These are phyloP conservation scores for Glomeris marginata DNA, from an alignment of 2,888 invertebrate genomes.

Conservation along the genomic window DNA sequence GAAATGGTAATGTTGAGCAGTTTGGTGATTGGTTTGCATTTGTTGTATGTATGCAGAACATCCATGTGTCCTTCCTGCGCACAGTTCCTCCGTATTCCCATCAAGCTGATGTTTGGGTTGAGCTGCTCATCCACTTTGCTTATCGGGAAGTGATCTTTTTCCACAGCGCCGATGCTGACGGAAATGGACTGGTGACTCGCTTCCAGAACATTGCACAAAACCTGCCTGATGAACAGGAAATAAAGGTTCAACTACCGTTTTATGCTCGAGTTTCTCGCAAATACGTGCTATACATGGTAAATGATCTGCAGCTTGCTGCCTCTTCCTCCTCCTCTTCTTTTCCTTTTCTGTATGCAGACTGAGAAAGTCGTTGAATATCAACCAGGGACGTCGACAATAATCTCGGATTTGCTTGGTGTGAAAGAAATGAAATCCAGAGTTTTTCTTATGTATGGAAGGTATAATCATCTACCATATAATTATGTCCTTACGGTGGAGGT, in stretches of 20 bases:
- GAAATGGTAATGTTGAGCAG: not conserved
- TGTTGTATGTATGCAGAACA: slow-evolving; percentile 49
- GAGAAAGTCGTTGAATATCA: slow-evolving; percentile 12
- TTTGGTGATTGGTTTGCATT: not conserved
- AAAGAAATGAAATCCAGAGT: slow-evolving; percentile 13
- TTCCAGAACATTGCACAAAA: slow-evolving; percentile 90
- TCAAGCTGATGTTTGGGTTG: slow-evolving; percentile 96
- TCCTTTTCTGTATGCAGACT: not conserved
- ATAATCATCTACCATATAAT: not conserved
- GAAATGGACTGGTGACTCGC: slow-evolving; percentile 74
- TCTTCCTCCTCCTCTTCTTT: not conserved
- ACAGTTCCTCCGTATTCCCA: slow-evolving; percentile 98
- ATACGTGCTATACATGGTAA: not conserved
- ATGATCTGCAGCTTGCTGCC: not conserved
- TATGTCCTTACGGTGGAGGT: not conserved
- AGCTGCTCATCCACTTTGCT: slow-evolving; percentile 76
- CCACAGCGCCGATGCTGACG: slow-evolving; percentile 91
- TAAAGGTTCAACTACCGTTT: slow-evolving; percentile 50
- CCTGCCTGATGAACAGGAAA: slow-evolving; percentile 78
- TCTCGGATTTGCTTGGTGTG: slow-evolving; percentile 8
- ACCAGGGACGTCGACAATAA: slow-evolving; percentile 10
- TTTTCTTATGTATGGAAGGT: slow-evolving; percentile 14
- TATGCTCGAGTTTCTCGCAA: not conserved
- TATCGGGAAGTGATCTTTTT: slow-evolving; percentile 87
- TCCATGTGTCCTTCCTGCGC: slow-evolving; percentile 89